Conservation (phyloP, 2,888 invertebrate species). For the Noctua janthina region DNA sequence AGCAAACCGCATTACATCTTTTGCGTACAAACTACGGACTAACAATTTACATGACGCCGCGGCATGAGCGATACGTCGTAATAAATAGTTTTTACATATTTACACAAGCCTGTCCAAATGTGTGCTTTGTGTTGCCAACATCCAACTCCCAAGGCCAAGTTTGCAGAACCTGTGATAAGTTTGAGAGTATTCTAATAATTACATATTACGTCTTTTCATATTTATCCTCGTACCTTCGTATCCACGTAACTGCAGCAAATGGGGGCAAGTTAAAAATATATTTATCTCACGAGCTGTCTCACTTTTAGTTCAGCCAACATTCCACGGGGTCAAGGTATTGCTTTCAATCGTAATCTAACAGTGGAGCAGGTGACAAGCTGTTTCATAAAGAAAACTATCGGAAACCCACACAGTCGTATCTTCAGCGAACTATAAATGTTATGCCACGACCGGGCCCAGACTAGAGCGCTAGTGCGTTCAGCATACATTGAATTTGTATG, state of each 20-base stretch:
- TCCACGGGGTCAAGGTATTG: slow-evolving; percentile 14
- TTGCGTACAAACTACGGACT: neutral
- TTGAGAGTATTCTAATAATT: neutral
- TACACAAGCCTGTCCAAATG: slow-evolving; percentile 3
- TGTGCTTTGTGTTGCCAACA: slow-evolving; percentile 15
- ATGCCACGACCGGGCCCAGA: neutral
- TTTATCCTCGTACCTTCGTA: neutral
- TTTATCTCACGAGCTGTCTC: slow-evolving; percentile 4
- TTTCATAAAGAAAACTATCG: slow-evolving; percentile 2
- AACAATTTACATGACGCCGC: neutral
- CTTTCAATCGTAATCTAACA: neutral
- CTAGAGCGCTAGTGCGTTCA: slow-evolving; percentile 5
- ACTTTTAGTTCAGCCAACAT: slow-evolving; percentile 6
- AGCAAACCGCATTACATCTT: neutral
- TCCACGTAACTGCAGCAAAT: slow-evolving; percentile 13
- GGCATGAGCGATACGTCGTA: neutral
- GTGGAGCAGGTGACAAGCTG: neutral
- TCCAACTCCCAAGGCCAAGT: slow-evolving; percentile 2
- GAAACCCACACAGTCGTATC: neutral
- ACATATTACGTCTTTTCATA: neutral
- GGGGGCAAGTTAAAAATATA: slow-evolving; percentile 31
- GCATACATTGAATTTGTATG: slow-evolving; percentile 38
- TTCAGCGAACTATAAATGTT: slow-evolving; percentile 8
- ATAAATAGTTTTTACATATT: slow-evolving; percentile 16
- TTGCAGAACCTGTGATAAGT: slow-evolving; percentile 11